A percentile compares a stretch with the other conserved stretches of the same genome.
phyloP scores from a whole-genome alignment of 1,140 invertebrate species.

The Paracyclopina nana region DNA sequence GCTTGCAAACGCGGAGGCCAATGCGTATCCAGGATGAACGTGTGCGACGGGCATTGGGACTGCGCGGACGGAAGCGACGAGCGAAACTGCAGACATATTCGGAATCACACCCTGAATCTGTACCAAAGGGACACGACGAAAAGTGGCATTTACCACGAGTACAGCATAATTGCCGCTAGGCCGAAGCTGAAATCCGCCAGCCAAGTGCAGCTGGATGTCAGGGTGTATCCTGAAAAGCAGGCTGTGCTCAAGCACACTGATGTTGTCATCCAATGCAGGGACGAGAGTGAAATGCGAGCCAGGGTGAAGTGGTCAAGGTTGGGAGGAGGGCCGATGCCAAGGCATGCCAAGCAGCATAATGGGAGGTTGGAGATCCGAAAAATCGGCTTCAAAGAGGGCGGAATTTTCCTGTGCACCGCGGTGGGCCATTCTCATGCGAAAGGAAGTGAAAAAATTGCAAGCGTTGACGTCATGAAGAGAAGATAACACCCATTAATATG shows the following conservation, averaged over 20 bases:
- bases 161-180: too few species aligned
- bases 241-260: background rate
- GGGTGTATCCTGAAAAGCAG: conserved; percentile 8
- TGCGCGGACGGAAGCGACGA: conserved; percentile 15
- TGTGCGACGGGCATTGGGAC: conserved; percentile 10
- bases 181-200: background rate
- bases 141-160: too few species aligned
- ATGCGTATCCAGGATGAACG: background rate
- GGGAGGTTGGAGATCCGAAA: background rate
- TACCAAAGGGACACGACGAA: background rate
- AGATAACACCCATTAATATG: background rate
- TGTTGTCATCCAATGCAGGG: conserved; percentile 5
- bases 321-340: background rate
- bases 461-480: background rate
- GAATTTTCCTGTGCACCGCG: background rate
- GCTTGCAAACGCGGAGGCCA: background rate
- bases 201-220: background rate
- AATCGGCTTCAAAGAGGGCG: background rate
- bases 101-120: background rate
- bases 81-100: background rate
- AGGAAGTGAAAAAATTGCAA: background rate
- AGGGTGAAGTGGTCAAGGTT: background rate
- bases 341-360: background rate
- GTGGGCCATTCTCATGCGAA: background rate
- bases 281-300: conserved; percentile 4